Evolutionary conservation across 2,113 vertebrate genomes (phyloP), one percentile per base, ranked within the genome.

Genomic region (Coptodon bakossiorum): DNA sequence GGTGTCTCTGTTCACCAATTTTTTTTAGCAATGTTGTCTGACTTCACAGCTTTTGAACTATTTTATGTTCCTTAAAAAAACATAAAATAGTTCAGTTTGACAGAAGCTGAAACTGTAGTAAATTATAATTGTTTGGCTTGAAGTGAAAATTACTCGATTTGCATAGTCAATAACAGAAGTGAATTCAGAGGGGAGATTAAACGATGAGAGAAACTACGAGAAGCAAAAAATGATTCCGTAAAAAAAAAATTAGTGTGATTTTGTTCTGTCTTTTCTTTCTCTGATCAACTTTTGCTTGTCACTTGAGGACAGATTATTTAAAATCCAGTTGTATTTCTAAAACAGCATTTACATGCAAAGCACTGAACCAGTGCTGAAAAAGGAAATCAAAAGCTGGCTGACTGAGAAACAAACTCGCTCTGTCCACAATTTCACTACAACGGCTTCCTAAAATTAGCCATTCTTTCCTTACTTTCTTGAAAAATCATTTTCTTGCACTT

Each of bases 1-100:
- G 95, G 63, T 93, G 94, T 90, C 94, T 54, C 94, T 94, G 84
- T 48, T 89, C 50, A 88, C 86, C 89, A 94, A 86, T 59, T 34
- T n/a, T 84, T 27, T 59, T 87, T 2, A 19, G 27, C 31, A 48
- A 50, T 36, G 27, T 14, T 48, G 3, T n/a, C 11, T 36, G 17
- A 14, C 48, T 53, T 43, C 11, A 86, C 81, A 80, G 53, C 76
- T 31, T 71, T 66, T 38, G 31, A 63, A 45, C 80, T 36, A 22
- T 27, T 73, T 12, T 17, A n/a, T 52, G 16, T 50, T 40, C 22
- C 76, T 54, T 59, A 53, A 86, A 78, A 66, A n/a, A 9, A 82
- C 73, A 27, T 87, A 22, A 19, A 61, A 24, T 8, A 80, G 45
- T 89, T 85, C 84, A 40, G 84, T 27, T 61, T 63, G 14, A 48